Base-by-base conservation (phyloP, 2,797 vertebrate genomes). In the Pagetopsis macropterus region DNA sequence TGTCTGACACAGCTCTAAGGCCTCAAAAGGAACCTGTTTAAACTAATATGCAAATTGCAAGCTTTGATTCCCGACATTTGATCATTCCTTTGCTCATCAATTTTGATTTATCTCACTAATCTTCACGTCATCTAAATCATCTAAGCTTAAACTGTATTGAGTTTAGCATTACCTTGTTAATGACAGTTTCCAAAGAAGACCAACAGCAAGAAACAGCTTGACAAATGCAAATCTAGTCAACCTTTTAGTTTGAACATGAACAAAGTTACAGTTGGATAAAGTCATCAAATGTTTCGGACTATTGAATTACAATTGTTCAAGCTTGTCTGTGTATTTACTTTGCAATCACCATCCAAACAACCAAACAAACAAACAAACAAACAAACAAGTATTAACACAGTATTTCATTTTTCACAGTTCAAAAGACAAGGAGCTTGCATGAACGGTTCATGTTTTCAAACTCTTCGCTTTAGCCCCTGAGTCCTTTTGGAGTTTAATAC, bases 151-250 rank as follows among this genome's bases (percentile, higher is more conserved):
- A 7, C 33, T 58, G 56, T 63, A 60, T 67, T 50, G 15, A 63
- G 67, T 56, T 56, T 63, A 37, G 31, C 2, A 5, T 70, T 41
- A 67, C 44, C 17, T 17, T 37, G 46, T 61, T 5, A 40, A 52
- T 44, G 23, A 65, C 55, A n/a, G 37, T 67, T 67, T 49, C 10
- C 57, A 46, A 7, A 2, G 1, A 7, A 43, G 43, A 16, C 27
- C 15, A 64, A 51, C n/a, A 40, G 17, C 9, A 27, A 33, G 33
- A 19, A 41, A 56, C 17, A 43, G 44, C 23, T 19, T 27, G 33
- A 43, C 5, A 55, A 64, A 79, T 69, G 57, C n/a, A 52, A 76
- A 61, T 62, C 3, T 9, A 31, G 3, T 31, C 27, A 46, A 6
- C 17, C 41, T 16, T 45, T 33, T 9, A 14, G 58, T 40, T 33